These are phyloP conservation scores for Hepsetus odoe DNA, from an alignment of 2,113 vertebrate genomes.

Conservation along the genomic window DNA sequence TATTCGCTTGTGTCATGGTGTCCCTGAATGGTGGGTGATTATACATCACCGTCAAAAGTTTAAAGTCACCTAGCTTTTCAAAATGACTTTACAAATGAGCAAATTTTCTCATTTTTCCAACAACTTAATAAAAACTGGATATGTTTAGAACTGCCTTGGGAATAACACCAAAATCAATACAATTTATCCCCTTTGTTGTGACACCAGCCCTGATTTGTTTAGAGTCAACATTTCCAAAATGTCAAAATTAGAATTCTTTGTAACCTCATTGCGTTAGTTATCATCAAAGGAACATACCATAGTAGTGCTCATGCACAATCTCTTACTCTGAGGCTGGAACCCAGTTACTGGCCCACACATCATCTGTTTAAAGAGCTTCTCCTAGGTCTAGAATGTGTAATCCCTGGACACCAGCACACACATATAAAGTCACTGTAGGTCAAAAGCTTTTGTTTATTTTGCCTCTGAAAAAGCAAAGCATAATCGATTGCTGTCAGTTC, in stretches of 20 bases:
- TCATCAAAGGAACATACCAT: no score
- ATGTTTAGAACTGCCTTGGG: no score
- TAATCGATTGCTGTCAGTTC: conserved; percentile 60
- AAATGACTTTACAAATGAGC: neutral
- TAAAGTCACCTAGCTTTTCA: neutral
- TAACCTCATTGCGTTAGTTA: no score
- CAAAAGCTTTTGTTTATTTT: conserved; percentile 44
- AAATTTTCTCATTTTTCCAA: no score
- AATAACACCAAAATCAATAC: no score
- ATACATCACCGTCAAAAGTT: conserved; percentile 1
- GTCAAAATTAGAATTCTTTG: no score
- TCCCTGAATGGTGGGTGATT: conserved; percentile 29
- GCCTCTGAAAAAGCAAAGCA: neutral
- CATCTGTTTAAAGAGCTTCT: neutral
- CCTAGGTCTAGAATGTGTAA: neutral
- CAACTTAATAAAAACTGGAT: no score
- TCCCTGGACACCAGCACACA: conserved; percentile 17
- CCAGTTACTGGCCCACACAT: neutral
- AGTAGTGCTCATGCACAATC: no score
- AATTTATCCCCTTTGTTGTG: no score
- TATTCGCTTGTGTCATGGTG: conserved; percentile 4
- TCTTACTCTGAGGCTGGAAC: neutral
- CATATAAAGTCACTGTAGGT: conserved; percentile 66
- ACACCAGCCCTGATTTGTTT: no score
- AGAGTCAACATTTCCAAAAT: no score